Base-by-base conservation (phyloP, 2,113 vertebrate genomes). In the Otus sunia region DNA sequence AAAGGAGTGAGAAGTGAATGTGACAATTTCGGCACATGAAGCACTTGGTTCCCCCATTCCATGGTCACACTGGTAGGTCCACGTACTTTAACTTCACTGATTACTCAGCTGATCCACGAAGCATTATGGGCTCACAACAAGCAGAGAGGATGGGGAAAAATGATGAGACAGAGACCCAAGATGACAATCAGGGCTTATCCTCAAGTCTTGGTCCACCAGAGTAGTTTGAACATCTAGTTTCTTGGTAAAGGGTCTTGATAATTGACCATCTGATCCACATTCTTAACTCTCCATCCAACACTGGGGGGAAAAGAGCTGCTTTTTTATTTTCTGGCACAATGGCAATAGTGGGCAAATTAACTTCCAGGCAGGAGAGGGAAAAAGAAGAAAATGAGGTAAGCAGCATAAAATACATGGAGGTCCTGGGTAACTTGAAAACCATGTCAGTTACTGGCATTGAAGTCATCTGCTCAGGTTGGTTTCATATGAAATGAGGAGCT, bases 31-130 rank as follows among this genome's bases (percentile, higher is more conserved):
- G 86, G 27, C 26, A n/a, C 2, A 5, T 1, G 2, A 60, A 4
- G 15, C 11, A 25, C 22, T 72, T 66, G 4, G 5, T 68, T 72
- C 32, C 30, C 21, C 10, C 10, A 34, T 49, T 97, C 39, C n/a
- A 63, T 8, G 13, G 20, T 10, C 0, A 0, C 21, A 12, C 23
- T 56, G 30, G 11, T 20, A 56, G 11, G 8, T 49, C 5, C 30
- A 53, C 0, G 0, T 32, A 23, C 16, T 76, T 90, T 50, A 85
- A 60, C 15, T 29, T 81, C 39, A 36, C 39, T 62, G 41, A 12
- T 77, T 75, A 25, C 25, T 67, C 55, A 43, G n/a, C 32, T 67
- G 37, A 80, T 77, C 73, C 23, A 49, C 12, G 2, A 78, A 64
- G 12, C 3, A 25, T 29, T 49, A 58, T 25, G 49, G 14, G 8